Conservation (phyloP, 35 echinoderm and acorn worm genomes). For the Ophioderma brevispina region DNA sequence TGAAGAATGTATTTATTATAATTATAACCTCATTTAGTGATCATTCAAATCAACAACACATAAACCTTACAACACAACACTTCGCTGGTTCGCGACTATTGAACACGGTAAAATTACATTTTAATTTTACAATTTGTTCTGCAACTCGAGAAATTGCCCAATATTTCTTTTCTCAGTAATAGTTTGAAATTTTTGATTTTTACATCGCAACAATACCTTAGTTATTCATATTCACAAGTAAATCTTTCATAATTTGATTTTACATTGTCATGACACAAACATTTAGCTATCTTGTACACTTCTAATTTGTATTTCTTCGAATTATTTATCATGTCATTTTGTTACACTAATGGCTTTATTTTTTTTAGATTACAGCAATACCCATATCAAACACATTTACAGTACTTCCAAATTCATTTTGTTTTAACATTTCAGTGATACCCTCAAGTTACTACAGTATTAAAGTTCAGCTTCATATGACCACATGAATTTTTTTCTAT, state of each 20-base stretch:
- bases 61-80: background rate
- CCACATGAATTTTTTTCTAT: too few species aligned
- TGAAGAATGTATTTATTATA: background rate
- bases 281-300: background rate
- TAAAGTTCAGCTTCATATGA: too few species aligned
- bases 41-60: background rate
- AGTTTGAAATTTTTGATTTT: background rate
- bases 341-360: background rate
- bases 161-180: background rate
- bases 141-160: background rate
- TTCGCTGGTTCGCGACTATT: background rate
- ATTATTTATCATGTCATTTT: background rate
- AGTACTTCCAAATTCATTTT: too few species aligned
- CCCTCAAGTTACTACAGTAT: too few species aligned
- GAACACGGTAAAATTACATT: background rate
- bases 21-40: background rate
- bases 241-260: background rate
- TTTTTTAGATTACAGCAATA: too few species aligned
- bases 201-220: background rate
- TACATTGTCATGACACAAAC: background rate
- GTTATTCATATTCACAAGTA: background rate
- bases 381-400: too few species aligned
- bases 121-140: too few species aligned
- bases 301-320: too few species aligned
- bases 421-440: too few species aligned